Evolutionary conservation across 2,888 invertebrate species (phyloP), one percentile per base, ranked within the genome.

Genomic region (Sinhomidia bicolor): DNA sequence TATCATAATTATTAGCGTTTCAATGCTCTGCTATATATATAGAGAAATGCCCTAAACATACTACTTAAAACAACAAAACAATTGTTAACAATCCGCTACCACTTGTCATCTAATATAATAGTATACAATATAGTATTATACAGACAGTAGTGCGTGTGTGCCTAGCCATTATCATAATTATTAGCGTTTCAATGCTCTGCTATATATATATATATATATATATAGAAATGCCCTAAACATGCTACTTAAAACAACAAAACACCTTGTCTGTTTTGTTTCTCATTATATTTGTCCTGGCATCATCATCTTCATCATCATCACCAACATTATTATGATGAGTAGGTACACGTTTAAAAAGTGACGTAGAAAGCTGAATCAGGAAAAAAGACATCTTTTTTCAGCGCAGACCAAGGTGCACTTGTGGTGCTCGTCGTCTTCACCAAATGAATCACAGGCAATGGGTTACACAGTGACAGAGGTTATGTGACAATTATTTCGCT

Each of bases 401-500:
- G 20, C 60, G 4, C 62, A n/a, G n/a, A n/a, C n/a, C 41, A 41
- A 17, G 20, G 32, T 12, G 0, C 41, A 54, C 32, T 32, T 1
- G 32, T 78, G 14, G n/a, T n/a, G n/a, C 78, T 32, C 57, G 36
- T 32, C 57, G 36, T 36, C 36, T 7, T 36, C 36, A 7, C 36
- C 4, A 36, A 36, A 84, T 36, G 84, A 60, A 74, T 60, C 60
- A 76, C 85, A 78, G 85, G 78, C 85, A 85, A 85, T 76, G 76
- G 78, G 85, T 85, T 85, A 85, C 36, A 57, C 32, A 62, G 85
- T 76, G 76, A 47, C 32, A 78, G 76, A 85, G 85, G 62, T 83
- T 83, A 71, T 83, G 71, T 54, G 82, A 68, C 82, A 71, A 51
- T 83, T 83, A 74, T 74, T 74, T 65, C n/a, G 12, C n/a, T 29